A percentile compares a stretch with the other conserved stretches of the same genome.
Conservation (phyloP, 2,113 vertebrate species). For the Cyphomyrus discorhynchus region DNA sequence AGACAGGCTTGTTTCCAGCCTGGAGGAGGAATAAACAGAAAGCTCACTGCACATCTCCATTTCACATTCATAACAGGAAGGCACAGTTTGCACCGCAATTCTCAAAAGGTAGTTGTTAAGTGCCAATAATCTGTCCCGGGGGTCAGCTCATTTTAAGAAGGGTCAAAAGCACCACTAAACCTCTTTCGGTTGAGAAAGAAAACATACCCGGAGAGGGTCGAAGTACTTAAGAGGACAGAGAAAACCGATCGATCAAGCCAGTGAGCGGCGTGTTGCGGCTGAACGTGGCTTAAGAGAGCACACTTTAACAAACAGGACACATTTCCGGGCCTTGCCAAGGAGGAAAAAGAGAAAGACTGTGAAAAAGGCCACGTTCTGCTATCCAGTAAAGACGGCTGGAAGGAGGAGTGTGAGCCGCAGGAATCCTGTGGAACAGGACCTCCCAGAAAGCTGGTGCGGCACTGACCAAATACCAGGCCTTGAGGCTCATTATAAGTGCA, state of each 20-base stretch:
- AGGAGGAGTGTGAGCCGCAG: background rate
- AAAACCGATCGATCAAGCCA: background rate
- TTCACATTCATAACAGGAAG: background rate
- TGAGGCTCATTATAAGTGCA: background rate
- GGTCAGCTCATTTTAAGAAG: background rate
- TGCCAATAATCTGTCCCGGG: background rate
- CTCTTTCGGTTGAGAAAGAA: background rate
- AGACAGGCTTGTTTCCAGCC: slow-evolving; percentile 62
- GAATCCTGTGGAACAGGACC: slow-evolving; percentile 2
- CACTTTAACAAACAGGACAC: background rate
- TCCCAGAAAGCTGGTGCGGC: background rate
- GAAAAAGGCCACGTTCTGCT: background rate
- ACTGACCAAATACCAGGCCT: background rate
- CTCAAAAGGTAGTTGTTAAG: background rate
- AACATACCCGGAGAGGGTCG: background rate
- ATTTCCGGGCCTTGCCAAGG: background rate
- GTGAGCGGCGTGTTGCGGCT: background rate
- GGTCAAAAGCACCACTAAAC: background rate
- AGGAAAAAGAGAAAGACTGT: background rate
- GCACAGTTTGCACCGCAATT: background rate
- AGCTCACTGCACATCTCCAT: background rate
- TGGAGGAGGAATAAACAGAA: slow-evolving; percentile 26
- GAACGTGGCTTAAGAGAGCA: background rate
- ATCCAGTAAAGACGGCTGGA: background rate
- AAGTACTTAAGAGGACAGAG: background rate